Base-by-base conservation (phyloP, 2,888 invertebrate genomes). In the Gymnosoma rotundatum region DNA sequence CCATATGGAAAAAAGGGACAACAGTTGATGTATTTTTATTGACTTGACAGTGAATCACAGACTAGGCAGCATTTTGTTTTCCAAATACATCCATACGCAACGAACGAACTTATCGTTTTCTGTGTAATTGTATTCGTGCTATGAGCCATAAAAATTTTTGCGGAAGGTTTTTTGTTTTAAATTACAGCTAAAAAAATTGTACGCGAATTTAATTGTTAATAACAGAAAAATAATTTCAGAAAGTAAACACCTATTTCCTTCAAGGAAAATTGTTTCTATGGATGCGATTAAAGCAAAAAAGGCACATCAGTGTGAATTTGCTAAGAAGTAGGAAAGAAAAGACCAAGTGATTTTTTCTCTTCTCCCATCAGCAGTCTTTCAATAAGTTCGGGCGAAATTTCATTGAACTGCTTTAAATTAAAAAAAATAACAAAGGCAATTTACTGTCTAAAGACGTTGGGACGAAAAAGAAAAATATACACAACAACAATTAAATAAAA, bases 111-210 rank as follows among this genome's bases (percentile, higher is more conserved):
- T 81, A 78, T 87, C 84, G 85, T 87, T 87, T 88, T 84, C 80
- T 78, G 86, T 90, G 90, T 90, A 88, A 88, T 89, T 90, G 90
- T 90, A 90, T 90, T 90, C 89, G 90, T 90, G 89, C 81, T 83
- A 79, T 87, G 87, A 88, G 88, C 87, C 88, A 89, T 88, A 89
- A 89, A 89, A 88, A 79, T 58, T 89, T 90, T 90, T 89, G 90
- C 90, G 89, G 90, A 90, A 88, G 87, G 86, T 80, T 84, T 87
- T 88, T 89, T 89, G 88, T 90, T 89, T 83, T 88, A 88, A 87
- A 88, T 90, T 87, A 64, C 87, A 86, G 85, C 87, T 87, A 88
- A 88, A 88, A 86, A 87, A 87, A 88, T 88, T 88, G 45, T 82
- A 87, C 87, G 88, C 87, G 87, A 87, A 88, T 87, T 86, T 73